A percentile compares a stretch with the other conserved stretches of the same genome.
Evolutionary conservation across 2,888 invertebrate genomes (phyloP).

Genomic region (Ferrisia virgata): DNA sequence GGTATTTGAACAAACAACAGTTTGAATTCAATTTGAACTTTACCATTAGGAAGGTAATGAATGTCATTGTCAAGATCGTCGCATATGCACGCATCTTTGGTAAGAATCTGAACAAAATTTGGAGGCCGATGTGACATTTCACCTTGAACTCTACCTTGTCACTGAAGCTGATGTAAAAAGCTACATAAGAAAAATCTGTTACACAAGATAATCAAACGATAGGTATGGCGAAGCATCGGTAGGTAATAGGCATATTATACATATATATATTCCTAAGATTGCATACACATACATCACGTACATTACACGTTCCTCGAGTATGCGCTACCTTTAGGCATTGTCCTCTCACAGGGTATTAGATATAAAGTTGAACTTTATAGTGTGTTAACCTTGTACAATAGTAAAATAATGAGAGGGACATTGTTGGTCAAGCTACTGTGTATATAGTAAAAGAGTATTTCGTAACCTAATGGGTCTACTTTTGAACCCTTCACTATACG

Average conservation of each 20-base stretch:
- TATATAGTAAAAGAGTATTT: background rate
- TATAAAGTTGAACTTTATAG: background rate
- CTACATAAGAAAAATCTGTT: background rate
- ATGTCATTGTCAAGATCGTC: background rate
- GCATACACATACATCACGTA: no score
- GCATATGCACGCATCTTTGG: background rate
- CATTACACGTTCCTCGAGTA: no score
- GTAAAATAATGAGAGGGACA: background rate
- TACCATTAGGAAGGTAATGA: background rate
- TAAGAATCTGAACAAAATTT: background rate
- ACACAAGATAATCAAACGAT: background rate
- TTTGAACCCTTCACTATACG: slow-evolving; percentile 39
- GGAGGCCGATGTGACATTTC: background rate
- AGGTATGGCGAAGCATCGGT: background rate
- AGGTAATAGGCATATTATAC: background rate
- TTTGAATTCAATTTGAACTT: background rate
- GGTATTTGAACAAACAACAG: background rate
- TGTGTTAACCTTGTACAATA: background rate
- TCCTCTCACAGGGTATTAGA: background rate
- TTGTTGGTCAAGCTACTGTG: background rate
- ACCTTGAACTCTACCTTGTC: background rate
- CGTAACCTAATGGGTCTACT: slow-evolving; percentile 36
- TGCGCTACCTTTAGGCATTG: no score
- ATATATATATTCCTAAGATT: no score
- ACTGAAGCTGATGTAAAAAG: background rate